Evolutionary conservation across 2,113 vertebrate species (phyloP), one percentile per base, ranked within the genome.

Genomic region (Pao palembangensis): DNA sequence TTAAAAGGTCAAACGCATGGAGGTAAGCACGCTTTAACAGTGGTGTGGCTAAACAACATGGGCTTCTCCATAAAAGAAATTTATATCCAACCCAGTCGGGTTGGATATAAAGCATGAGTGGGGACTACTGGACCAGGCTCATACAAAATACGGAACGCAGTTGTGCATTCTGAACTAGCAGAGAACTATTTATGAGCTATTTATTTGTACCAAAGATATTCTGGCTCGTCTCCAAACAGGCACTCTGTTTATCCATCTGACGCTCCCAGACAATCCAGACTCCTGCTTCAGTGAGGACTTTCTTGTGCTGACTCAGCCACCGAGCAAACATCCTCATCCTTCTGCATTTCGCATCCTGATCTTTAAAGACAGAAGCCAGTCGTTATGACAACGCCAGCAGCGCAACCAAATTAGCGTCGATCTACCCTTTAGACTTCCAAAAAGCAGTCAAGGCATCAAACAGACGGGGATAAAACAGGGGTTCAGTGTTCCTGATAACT

Each of bases 311-410:
- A 86, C 61, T 83, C 79, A 83, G 76, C 60, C 69, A 50, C 42
- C 59, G 20, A 78, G 51, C 49, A 82, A 73, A 79, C 74, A 71
- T 83, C 83, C 71, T 77, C 67, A 58, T 67, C 65, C 55, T 34
- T 2, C 58, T 28, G 62, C 5, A 38, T 62, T 48, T 43, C 57
- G 59, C 71, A 73, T 80, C 66, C 78, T 75, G 55, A 71, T 68
- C 69, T 59, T 64, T 56, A 19, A 1, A 14, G 46, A 76, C 51
- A 14, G n/a, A 58, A 66, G 60, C 55, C 11, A 3, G 13, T 19
- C 62, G 44, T 67, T 70, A 50, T 55, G 23, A 69, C 38, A 64
- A 64, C 51, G 42, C 34, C 66, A 11, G n/a, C 6, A 11, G 17
- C 42, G 3, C 58, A 49, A 53, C 62, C 20, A 15, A 65, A 51